Evolutionary conservation across 2,113 vertebrate species (phyloP).

Genomic region (Rallus limicola): DNA sequence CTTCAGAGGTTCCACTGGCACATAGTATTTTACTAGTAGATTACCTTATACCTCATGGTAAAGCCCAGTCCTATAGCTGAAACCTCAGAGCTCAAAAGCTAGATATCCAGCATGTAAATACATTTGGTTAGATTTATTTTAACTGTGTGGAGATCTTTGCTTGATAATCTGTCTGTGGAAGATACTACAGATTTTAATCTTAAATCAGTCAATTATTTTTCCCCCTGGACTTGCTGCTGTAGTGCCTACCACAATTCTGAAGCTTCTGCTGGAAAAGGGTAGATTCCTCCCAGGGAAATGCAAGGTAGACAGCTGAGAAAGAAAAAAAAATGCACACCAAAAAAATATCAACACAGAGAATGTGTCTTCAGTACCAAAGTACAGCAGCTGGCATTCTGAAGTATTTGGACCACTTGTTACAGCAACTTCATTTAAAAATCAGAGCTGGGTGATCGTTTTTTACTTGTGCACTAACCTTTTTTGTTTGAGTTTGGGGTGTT

Average conservation of each 20-base stretch:
- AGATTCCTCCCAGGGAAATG: neutral
- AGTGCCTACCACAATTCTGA: neutral
- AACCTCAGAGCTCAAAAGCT: neutral
- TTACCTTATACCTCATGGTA: neutral
- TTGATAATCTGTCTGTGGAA: neutral
- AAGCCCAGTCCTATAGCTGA: neutral
- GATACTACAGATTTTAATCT: neutral
- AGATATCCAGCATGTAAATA: neutral
- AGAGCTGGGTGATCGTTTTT: neutral
- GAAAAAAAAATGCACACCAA: neutral
- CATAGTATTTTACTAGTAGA: neutral
- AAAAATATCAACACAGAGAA: neutral
- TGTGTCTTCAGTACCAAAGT: neutral
- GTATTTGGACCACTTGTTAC: neutral
- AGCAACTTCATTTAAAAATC: neutral
- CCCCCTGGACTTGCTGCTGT: neutral
- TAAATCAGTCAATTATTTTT: neutral
- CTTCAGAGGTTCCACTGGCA: neutral
- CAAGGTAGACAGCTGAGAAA: neutral
- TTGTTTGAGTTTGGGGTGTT: neutral
- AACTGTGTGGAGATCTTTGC: neutral
- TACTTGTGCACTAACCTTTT: neutral
- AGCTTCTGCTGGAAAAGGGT: neutral
- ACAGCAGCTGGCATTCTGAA: neutral
- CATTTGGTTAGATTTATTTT: neutral